phyloP scores from a whole-genome alignment of 2,797 vertebrate species.

The Otolemur crassicaudatus region DNA sequence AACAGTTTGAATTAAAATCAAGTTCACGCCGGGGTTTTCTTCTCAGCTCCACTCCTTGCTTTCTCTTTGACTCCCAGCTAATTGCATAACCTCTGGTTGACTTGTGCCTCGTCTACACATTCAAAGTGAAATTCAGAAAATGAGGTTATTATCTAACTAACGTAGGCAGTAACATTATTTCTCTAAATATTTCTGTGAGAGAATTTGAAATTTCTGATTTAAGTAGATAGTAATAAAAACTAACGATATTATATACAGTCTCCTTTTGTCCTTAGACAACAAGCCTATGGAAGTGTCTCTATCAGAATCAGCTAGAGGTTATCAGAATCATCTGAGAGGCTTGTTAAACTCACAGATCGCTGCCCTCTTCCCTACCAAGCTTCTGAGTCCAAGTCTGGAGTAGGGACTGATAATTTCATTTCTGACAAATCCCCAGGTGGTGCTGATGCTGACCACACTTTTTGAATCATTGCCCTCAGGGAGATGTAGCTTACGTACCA shows the following conservation, averaged over 20 bases:
- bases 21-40: constrained; percentile 78
- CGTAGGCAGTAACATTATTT: constrained; percentile 68
- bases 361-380: neutral
- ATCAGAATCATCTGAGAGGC: neutral
- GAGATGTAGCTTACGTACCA: neutral
- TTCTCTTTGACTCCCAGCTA: constrained; percentile 79
- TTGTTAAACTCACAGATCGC: neutral
- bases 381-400: constrained; percentile 15
- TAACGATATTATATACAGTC: neutral
- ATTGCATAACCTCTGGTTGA: constrained; percentile 82
- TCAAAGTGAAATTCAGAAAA: constrained; percentile 78
- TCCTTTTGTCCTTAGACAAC: constrained; percentile 26
- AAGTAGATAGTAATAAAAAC: constrained; percentile 26
- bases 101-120: constrained; percentile 80
- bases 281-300: neutral
- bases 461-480: constrained; percentile 16
- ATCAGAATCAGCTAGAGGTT: neutral
- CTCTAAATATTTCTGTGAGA: constrained; percentile 70
- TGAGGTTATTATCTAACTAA: constrained; percentile 76
- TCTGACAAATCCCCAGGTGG: constrained; percentile 14
- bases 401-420: constrained; percentile 39
- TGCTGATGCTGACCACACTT: neutral
- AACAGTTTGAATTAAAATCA: constrained; percentile 80
- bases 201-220: constrained; percentile 63
- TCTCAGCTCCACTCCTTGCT: constrained; percentile 75